Conservation (phyloP, 2,888 invertebrate species). For the Anoncus sp. region DNA sequence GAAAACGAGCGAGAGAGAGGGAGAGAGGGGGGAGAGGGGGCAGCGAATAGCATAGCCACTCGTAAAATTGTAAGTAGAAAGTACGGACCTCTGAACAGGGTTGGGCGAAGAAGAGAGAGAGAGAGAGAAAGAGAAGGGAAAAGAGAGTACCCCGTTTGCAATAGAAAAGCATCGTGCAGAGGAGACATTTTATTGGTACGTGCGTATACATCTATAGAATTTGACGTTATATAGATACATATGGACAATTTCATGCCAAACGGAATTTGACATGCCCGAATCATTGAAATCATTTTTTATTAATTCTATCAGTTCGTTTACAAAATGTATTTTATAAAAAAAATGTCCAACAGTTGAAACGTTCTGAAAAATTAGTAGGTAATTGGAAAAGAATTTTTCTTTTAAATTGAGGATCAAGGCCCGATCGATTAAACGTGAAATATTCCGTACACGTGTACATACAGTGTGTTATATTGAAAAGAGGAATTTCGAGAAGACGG, state of each 20-base stretch:
- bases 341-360: neutral
- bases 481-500: neutral
- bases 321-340: neutral
- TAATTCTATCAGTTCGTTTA: neutral
- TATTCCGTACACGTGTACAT: slow-evolving; percentile 7
- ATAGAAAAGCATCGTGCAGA: slow-evolving; percentile 11
- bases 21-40: neutral
- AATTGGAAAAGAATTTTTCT: neutral
- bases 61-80: slow-evolving; percentile 36
- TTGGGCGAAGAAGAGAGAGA: neutral
- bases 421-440: neutral
- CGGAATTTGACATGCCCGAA: neutral
- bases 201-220: slow-evolving; percentile 35
- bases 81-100: slow-evolving; percentile 4
- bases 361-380: neutral
- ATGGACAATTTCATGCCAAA: slow-evolving; percentile 4
- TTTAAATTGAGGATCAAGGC: neutral
- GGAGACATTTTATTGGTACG: slow-evolving; percentile 44
- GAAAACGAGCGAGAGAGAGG: neutral
- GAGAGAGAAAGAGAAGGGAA: slow-evolving; percentile 1
- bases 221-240: slow-evolving; percentile 21
- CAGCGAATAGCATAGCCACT: slow-evolving; percentile 22
- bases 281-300: slow-evolving; percentile 1
- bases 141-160: neutral
- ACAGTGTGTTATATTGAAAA: neutral